phyloP scores from a whole-genome alignment of 1,140 invertebrate species.

The Coboldia fuscipes region DNA sequence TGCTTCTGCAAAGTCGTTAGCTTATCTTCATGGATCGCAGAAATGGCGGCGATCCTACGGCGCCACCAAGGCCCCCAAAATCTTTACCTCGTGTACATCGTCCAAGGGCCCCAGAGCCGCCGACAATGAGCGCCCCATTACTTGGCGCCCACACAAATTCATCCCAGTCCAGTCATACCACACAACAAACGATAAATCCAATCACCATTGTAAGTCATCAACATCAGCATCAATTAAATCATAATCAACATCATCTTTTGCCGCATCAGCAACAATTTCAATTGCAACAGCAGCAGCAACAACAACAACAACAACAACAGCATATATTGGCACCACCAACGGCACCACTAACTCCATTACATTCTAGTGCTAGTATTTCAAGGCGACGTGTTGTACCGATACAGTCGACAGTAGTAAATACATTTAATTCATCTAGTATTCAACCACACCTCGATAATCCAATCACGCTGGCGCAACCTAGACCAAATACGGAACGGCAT shows the following conservation, averaged over 20 bases:
- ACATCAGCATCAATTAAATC: slow-evolving; percentile 17
- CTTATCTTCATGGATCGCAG: slow-evolving; percentile 25
- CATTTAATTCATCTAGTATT: slow-evolving; percentile 9
- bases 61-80: slow-evolving; percentile 35
- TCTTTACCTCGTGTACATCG: slow-evolving; percentile 37
- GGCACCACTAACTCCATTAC: slow-evolving; percentile 6
- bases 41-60: slow-evolving; percentile 39
- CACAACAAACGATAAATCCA: not conserved
- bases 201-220: slow-evolving; percentile 10
- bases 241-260: not conserved
- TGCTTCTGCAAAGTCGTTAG: slow-evolving; percentile 8
- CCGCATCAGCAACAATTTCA: not conserved
- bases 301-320: slow-evolving; percentile 3
- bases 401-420: not conserved
- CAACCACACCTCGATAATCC: slow-evolving; percentile 9
- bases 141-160: too few species aligned
- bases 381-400: slow-evolving; percentile 3
- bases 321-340: not conserved
- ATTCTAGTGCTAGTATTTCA: slow-evolving; percentile 3
- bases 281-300: not conserved
- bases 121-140: slow-evolving; percentile 17
- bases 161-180: slow-evolving; percentile 9
- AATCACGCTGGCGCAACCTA: slow-evolving; percentile 42
- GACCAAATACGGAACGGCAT: slow-evolving; percentile 51
- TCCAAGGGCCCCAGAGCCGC: slow-evolving; percentile 24